A percentile compares a stretch with the other conserved stretches of the same genome.
Conservation (phyloP, 2,888 invertebrate genomes). For the Pachymerium ferrugineum region DNA sequence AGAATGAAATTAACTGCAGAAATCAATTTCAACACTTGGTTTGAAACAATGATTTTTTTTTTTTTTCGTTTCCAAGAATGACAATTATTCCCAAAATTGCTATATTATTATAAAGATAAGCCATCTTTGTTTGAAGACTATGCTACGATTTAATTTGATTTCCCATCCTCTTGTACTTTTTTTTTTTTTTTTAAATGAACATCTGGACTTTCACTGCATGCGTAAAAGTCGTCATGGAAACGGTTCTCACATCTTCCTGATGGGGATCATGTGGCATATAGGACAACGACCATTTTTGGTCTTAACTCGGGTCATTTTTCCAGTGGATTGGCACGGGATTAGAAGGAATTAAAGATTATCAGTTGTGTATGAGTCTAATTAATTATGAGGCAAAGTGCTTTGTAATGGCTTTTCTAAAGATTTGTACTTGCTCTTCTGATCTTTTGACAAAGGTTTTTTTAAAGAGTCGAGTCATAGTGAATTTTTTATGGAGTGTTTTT, state of each 20-base stretch:
- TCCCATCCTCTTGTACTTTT: too few relatives aligned
- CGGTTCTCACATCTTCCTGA: background rate
- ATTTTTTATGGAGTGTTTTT: too few relatives aligned
- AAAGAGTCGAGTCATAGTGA: too few relatives aligned
- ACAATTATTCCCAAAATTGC: background rate
- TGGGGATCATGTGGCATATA: background rate
- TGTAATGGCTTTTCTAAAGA: too few relatives aligned
- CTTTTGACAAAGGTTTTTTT: too few relatives aligned
- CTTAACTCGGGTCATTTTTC: background rate
- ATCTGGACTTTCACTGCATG: background rate
- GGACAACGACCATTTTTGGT: background rate
- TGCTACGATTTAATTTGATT: background rate
- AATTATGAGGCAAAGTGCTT: background rate
- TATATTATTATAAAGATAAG: background rate
- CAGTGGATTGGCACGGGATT: background rate
- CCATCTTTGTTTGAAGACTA: background rate
- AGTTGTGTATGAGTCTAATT: background rate
- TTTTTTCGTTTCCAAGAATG: background rate
- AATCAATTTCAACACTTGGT: too few relatives aligned
- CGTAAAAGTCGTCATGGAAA: slow-evolving; percentile 7
- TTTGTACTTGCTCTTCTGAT: too few relatives aligned
- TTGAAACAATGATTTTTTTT: too few relatives aligned
- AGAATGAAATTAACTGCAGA: too few relatives aligned
- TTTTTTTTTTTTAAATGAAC: background rate
- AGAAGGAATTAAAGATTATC: background rate